Evolutionary conservation across 2,888 invertebrate species (phyloP), one percentile per base, ranked within the genome.

Genomic region (Tachina lurida): DNA sequence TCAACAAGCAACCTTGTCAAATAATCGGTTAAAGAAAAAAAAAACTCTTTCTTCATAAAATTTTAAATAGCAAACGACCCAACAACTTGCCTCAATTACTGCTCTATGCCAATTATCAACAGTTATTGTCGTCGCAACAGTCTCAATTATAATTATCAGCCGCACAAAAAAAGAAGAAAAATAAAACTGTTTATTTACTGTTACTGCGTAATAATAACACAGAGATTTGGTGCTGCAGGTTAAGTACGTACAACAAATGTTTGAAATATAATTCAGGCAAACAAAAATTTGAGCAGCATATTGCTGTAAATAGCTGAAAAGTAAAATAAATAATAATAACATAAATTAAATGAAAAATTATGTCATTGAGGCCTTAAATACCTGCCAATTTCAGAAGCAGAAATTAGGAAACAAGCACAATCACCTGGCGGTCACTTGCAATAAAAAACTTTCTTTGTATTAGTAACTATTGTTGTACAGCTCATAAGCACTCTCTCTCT

Each of bases 281-380:
- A 45, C 0, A 31, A 63, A 39, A 52, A 31, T 10, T 62, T 41
- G 12, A 41, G 12, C 43, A 17, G 12, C n/a, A 7, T 43, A 41
- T 17, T 43, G 12, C 31, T 67, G 3, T 19, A 58, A 65, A 45
- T 19, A 56, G 15, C 1, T 2, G 8, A 47, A 56, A 1, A 43
- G 22, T 31, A 52, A 22, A 22, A 1, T 12, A 62, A 60, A n/a
- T 39, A 73, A 54, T 41, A 19, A 4, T 4, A 56, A 58, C 9
- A 45, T 7, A 0, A 52, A 17, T 52, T 31, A 41, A 43, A 54
- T 1, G 13, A 63, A 63, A 70, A 78, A 74, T 86, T 83, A 79
- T 83, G 85, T 71, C 82, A 86, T 75, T 86, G 1, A 83, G 75
- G 78, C 85, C 79, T 83, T 75, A 67, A 83, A 54, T 22, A 43